A percentile compares a stretch with the other conserved stretches of the same genome.
These are phyloP conservation scores for Magallana angulata DNA, from an alignment of 1,140 invertebrate species.

Conservation along the genomic window DNA sequence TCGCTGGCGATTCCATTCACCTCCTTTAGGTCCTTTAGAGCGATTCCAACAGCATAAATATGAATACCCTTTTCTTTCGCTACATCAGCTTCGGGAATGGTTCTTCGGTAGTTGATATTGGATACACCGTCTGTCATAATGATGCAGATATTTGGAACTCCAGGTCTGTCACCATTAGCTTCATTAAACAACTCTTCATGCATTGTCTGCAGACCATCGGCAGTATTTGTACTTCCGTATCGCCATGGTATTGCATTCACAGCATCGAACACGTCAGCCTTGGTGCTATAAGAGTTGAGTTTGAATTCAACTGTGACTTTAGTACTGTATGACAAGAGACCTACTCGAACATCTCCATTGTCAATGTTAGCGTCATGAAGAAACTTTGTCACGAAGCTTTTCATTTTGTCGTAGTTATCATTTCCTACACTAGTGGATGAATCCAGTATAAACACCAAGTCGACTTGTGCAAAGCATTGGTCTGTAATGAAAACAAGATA, in stretches of 20 bases:
- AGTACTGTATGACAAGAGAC: constrained; percentile 62
- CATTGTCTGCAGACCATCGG: constrained; percentile 67
- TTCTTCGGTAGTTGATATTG: constrained; percentile 64
- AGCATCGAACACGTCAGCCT: constrained; percentile 58
- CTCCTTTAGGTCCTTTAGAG: constrained; percentile 68
- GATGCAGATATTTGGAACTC: constrained; percentile 67
- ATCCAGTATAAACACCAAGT: constrained; percentile 69
- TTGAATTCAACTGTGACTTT: constrained; percentile 64
- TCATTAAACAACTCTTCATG: constrained; percentile 62
- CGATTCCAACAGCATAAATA: constrained; percentile 70
- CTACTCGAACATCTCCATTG: constrained; percentile 55
- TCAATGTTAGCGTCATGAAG: constrained; percentile 64
- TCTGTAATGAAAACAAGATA: not conserved
- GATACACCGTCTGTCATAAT: constrained; percentile 74
- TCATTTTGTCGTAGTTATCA: constrained; percentile 67
- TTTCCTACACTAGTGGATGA: constrained; percentile 68
- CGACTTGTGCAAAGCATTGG: constrained; percentile 61
- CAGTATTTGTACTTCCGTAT: constrained; percentile 72
- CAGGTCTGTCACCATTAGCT: constrained; percentile 65
- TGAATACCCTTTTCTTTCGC: constrained; percentile 59
- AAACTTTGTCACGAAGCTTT: constrained; percentile 65
- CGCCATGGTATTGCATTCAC: constrained; percentile 67
- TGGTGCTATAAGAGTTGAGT: constrained; percentile 58
- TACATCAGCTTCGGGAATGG: constrained; percentile 65
- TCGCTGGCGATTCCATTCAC: constrained; percentile 67